Conservation (phyloP, 2,113 vertebrate genomes). For the Heptranchias perlo region DNA sequence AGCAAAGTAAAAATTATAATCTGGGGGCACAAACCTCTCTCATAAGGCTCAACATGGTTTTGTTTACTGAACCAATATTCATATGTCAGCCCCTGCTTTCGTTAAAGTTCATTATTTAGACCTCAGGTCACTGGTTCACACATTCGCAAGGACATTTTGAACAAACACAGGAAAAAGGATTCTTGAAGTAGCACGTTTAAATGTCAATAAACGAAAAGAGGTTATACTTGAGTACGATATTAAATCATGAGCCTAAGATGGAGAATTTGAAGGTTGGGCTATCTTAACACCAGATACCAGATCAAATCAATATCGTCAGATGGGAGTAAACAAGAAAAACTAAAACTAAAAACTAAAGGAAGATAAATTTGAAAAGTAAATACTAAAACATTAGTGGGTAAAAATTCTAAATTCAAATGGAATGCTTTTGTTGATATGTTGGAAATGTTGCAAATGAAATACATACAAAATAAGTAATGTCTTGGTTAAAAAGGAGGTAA, state of each 20-base stretch:
- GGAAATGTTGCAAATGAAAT: neutral
- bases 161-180: neutral
- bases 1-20: no score
- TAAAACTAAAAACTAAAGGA: neutral
- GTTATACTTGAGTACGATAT: neutral
- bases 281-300: neutral
- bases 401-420: neutral
- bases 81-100: neutral
- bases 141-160: neutral
- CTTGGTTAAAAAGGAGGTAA: neutral
- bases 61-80: neutral
- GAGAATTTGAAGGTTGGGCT: neutral
- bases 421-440: neutral
- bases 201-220: no score
- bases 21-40: neutral
- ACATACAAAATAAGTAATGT: neutral
- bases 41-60: neutral
- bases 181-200: neutral
- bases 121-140: neutral
- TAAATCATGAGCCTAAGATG: neutral
- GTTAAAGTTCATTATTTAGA: neutral
- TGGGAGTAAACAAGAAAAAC: neutral
- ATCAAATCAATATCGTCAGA: neutral
- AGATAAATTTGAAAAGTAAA: slow-evolving; percentile 1
- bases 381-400: neutral